Conservation (phyloP, 1,140 invertebrate species). For the Harlomillsia oculata region DNA sequence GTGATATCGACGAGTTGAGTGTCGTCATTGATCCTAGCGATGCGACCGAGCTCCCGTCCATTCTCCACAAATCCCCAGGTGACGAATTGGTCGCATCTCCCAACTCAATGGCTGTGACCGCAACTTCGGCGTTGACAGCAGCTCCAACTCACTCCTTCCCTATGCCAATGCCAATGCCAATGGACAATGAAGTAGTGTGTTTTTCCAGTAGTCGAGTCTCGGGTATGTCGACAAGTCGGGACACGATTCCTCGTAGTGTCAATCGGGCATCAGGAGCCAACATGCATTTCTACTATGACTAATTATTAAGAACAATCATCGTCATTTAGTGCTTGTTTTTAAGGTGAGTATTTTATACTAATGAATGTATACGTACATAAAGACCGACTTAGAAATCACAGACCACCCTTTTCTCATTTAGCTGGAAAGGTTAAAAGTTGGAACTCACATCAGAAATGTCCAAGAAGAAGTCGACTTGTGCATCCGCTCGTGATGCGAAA, state of each 20-base stretch:
- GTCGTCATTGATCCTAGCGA: constrained; percentile 18
- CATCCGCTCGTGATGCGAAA: too few species aligned
- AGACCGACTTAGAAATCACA: too few species aligned
- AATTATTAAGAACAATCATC: too few species aligned
- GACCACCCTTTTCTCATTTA: too few species aligned
- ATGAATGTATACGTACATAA: too few species aligned
- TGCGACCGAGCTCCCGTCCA: constrained; percentile 25
- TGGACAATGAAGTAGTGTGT: constrained; percentile 6
- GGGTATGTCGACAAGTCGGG: not conserved
- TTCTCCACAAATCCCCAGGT: constrained; percentile 12
- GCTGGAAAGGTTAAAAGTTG: too few species aligned
- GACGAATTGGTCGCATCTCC: not conserved
- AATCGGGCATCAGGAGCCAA: constrained; percentile 10
- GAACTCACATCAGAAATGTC: too few species aligned
- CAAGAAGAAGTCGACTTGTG: too few species aligned
- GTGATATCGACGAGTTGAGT: constrained; percentile 31
- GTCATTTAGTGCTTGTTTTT: too few species aligned
- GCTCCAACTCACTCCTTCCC: not conserved
- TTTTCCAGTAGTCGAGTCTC: constrained; percentile 7
- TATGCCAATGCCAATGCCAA: not conserved
- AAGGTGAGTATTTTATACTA: too few species aligned
- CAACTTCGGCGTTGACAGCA: not conserved
- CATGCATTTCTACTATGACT: constrained; percentile 27
- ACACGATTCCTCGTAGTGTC: constrained; percentile 13
- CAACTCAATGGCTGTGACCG: not conserved